Evolutionary conservation across 2,797 vertebrate genomes (phyloP).

Genomic region (Manis crassicaudata): DNA sequence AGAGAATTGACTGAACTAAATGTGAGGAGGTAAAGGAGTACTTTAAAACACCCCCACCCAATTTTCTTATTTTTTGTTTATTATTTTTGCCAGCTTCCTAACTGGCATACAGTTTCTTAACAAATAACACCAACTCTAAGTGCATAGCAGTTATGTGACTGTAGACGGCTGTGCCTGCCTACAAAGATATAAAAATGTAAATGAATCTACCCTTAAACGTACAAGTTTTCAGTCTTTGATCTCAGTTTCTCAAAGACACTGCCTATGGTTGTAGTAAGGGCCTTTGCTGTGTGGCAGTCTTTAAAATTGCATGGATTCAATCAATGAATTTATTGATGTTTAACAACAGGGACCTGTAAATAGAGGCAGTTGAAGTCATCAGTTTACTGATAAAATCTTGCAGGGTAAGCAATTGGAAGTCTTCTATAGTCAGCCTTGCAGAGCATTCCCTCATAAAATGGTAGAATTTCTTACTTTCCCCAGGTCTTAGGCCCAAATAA

Average conservation of each 20-base stretch:
- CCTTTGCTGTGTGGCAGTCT: neutral
- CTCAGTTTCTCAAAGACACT: neutral
- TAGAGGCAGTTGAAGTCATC: neutral
- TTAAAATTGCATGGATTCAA: slow-evolving; percentile 19
- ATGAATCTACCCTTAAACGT: neutral
- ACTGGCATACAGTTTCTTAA: neutral
- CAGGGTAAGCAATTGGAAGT: neutral
- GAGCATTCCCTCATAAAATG: neutral
- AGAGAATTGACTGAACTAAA: neutral
- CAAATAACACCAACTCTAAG: neutral
- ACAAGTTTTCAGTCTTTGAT: neutral
- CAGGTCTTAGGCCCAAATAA: neutral
- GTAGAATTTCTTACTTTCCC: neutral
- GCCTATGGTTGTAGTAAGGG: neutral
- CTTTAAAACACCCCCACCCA: neutral
- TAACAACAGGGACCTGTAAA: slow-evolving; percentile 34
- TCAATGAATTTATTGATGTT: slow-evolving; percentile 28
- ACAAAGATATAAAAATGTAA: neutral
- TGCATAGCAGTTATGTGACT: neutral
- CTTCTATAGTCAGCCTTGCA: neutral
- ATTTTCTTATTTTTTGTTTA: neutral
- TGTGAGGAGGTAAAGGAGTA: neutral
- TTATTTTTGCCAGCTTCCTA: neutral
- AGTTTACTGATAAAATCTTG: neutral
- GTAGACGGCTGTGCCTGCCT: neutral